Evolutionary conservation across 2,888 invertebrate genomes (phyloP).

Genomic region (Rhingia campestris): DNA sequence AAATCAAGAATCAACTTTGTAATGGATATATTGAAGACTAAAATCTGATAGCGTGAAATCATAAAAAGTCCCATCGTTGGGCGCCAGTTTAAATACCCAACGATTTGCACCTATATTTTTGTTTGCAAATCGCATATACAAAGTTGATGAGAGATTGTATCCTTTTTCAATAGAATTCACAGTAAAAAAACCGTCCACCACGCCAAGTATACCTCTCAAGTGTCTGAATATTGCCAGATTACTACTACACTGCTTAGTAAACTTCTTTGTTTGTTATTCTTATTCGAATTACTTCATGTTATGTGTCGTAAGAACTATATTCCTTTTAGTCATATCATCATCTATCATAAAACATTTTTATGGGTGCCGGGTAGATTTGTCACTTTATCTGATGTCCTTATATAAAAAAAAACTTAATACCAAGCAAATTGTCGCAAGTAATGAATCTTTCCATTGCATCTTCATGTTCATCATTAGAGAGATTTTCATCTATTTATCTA

Average conservation of each 20-base stretch:
- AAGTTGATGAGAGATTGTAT: conserved; percentile 32
- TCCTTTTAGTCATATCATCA: conserved; percentile 13
- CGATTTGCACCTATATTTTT: no score
- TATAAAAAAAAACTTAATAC: not conserved
- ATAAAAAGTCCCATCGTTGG: not conserved
- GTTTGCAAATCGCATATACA: not conserved
- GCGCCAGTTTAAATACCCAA: not conserved
- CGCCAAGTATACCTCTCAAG: not conserved
- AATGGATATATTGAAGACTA: not conserved
- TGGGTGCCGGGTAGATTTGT: conserved; percentile 59
- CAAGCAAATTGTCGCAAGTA: conserved; percentile 35
- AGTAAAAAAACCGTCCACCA: conserved; percentile 1
- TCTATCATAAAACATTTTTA: conserved; percentile 25
- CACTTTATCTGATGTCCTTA: conserved; percentile 28
- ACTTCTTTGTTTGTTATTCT: not conserved
- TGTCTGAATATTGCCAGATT: not conserved
- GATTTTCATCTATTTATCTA: conserved; percentile 15
- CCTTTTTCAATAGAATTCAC: conserved; percentile 2
- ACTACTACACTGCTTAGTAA: conserved; percentile 20
- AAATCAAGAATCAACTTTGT: conserved; percentile 34
- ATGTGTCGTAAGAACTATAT: conserved; percentile 43
- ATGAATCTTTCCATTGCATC: conserved; percentile 47
- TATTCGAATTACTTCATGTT: conserved; percentile 13
- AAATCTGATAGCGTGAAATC: not conserved
- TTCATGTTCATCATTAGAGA: conserved; percentile 42